Evolutionary conservation across 2,113 vertebrate genomes (phyloP), one percentile per base, ranked within the genome.

Genomic region (Ceyx margarethae): DNA sequence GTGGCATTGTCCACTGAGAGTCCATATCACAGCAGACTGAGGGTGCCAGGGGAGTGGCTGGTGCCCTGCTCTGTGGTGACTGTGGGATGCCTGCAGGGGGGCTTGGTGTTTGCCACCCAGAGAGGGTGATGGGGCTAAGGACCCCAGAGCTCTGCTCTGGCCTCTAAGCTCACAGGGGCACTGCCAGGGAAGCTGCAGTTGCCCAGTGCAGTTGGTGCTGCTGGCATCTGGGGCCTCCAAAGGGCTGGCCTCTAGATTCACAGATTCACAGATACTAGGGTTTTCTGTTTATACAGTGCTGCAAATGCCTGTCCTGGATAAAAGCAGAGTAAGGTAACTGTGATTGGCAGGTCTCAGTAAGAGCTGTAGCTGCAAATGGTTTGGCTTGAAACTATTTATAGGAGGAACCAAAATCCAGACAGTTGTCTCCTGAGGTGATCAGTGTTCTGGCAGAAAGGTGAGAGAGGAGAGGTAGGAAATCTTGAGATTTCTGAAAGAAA

Each of bases 401-500:
- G 57, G 54, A 69, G 68, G 45, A 79, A 53, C 57, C 65, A 50
- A 88, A 81, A 83, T 68, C 53, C 43, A 61, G 61, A 28, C 40
- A 60, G 1, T 67, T 75, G 35, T 75, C 73, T 95, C 74, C 73
- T 86, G 84, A 81, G 93, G 83, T 73, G 77, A 29, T 51, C 53
- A 17, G 35, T 61, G 26, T 78, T 88, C 45, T 86, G 66, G 48
- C 58, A 91, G 20, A 31, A 91, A 50, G 31, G 37, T 80, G 54
- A 92, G 60, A 76, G 13, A 43, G 71, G 33, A 57, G 72, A 31
- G 15, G 71, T 86, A 21, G 2, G 43, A 67, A 25, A 53, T 71
- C 5, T 71, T 86, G 46, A 53, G 61, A 42, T 46, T 90, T 91
- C 67, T 77, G 26, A 22, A 58, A 54, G 37, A 42, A 89, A 20